A percentile compares a stretch with the other conserved stretches of the same genome.
These are phyloP conservation scores for Sturnus vulgaris DNA, from an alignment of 2,113 vertebrate species.

Conservation along the genomic window DNA sequence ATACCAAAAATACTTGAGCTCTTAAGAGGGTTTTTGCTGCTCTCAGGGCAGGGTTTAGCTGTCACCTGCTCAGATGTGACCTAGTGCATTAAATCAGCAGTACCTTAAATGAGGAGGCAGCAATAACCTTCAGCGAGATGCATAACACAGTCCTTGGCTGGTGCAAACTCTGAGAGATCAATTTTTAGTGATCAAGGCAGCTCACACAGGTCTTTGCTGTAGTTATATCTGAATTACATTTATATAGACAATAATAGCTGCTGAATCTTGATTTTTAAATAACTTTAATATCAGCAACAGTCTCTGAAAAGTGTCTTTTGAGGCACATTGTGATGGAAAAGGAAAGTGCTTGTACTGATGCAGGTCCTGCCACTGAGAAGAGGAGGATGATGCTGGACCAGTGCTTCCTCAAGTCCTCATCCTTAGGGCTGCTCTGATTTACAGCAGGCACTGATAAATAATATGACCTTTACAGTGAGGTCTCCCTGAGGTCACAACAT, in stretches of 20 bases:
- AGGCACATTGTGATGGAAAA: background rate
- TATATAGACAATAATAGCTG: background rate
- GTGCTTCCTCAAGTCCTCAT: background rate
- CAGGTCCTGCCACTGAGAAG: background rate
- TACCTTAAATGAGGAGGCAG: background rate
- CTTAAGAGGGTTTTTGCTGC: background rate
- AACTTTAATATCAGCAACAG: background rate
- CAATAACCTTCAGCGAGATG: background rate
- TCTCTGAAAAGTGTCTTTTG: background rate
- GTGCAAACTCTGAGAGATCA: background rate
- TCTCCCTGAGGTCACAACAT: background rate
- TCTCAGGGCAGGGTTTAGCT: background rate
- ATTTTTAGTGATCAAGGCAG: background rate
- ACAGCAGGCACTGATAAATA: background rate
- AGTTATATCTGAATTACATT: background rate
- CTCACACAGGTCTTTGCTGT: background rate
- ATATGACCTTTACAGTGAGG: constrained; percentile 58
- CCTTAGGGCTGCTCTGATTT: background rate
- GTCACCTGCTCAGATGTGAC: background rate
- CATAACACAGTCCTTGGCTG: background rate
- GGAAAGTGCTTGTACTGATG: background rate
- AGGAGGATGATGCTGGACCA: background rate
- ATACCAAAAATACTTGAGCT: background rate
- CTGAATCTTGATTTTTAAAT: background rate
- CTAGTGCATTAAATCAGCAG: background rate